These are phyloP conservation scores for Limanda limanda DNA, from an alignment of 2,113 vertebrate species.

Conservation along the genomic window DNA sequence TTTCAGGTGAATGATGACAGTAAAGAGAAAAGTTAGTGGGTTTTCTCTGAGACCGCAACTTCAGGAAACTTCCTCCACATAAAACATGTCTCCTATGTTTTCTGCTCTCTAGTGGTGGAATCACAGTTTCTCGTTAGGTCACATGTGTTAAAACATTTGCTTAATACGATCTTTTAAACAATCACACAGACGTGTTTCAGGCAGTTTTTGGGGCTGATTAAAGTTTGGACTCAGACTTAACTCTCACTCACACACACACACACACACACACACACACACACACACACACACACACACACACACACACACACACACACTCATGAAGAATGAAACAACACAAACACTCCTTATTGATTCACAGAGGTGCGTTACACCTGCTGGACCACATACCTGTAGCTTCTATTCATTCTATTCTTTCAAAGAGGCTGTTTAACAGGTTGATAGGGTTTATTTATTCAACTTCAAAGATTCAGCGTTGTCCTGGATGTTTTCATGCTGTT, in stretches of 20 bases:
- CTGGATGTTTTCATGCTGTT: background rate
- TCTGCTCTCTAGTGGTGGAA: background rate
- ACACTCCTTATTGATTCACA: no score
- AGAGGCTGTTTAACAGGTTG: background rate
- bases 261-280: background rate
- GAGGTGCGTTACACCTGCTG: no score
- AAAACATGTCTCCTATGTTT: no score
- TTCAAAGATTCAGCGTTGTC: background rate
- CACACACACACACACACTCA: no score
- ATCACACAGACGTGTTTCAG: background rate
- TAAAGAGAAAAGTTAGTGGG: no score
- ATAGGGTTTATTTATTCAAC: background rate
- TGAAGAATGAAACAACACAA: no score
- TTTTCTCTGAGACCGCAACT: no score
- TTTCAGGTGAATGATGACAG: no score
- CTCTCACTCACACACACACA: background rate
- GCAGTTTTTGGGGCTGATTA: no score
- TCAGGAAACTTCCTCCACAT: no score
- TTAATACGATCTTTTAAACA: background rate
- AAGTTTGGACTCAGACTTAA: background rate
- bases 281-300: background rate
- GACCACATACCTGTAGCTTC: background rate
- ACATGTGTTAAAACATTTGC: no score
- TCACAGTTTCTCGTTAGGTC: no score
- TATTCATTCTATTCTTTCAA: background rate